Percentiles rank a stretch among this genome's conserved stretches.
phyloP scores from a whole-genome alignment of 2,113 vertebrate species.

The Gavia stellata region DNA sequence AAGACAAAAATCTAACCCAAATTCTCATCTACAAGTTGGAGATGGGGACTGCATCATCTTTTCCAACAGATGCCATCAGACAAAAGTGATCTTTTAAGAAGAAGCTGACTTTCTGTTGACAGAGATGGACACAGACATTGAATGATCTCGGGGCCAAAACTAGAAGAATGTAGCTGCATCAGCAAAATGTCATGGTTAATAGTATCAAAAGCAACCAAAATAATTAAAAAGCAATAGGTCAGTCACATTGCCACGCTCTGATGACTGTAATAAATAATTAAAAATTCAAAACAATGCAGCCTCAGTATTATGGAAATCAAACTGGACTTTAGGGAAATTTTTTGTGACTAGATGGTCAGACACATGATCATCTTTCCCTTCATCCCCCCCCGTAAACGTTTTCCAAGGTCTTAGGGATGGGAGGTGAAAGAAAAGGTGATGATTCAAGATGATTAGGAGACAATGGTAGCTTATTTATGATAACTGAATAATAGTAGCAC shows the following conservation, averaged over 20 bases:
- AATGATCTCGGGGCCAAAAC: conserved; percentile 37
- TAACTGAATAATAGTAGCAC: neutral
- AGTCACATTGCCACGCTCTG: conserved; percentile 48
- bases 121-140: conserved; percentile 44
- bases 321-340: conserved; percentile 31
- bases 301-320: conserved; percentile 61
- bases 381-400: neutral
- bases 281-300: conserved; percentile 65
- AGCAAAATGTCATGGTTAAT: conserved; percentile 63
- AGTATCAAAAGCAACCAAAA: conserved; percentile 61
- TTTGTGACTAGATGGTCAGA: conserved; percentile 8
- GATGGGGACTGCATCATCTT: neutral
- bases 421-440: neutral
- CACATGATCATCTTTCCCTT: neutral
- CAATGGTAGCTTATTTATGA: neutral
- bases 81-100: conserved; percentile 31
- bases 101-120: conserved; percentile 42
- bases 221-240: conserved; percentile 71
- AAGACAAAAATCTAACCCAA: conserved; percentile 17
- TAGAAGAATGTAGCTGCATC: conserved; percentile 11
- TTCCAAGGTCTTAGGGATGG: conserved; percentile 16
- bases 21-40: neutral
- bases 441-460: neutral
- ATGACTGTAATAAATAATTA: conserved; percentile 70
- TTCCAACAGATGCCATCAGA: neutral